These are phyloP conservation scores for Latheticus oryzae DNA, from an alignment of 2,888 invertebrate genomes.

Conservation along the genomic window DNA sequence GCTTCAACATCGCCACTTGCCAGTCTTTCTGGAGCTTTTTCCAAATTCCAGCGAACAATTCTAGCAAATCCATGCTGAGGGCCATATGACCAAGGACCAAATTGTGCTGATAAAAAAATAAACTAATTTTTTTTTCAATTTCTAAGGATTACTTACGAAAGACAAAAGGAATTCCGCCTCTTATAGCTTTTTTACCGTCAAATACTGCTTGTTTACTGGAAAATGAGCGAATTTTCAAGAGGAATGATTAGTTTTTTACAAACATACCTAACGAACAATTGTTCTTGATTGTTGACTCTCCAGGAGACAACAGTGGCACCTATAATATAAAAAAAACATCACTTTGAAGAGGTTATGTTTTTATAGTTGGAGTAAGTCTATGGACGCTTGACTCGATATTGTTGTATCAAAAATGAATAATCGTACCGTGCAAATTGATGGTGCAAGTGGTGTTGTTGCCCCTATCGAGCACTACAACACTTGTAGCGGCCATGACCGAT, in stretches of 20 bases:
- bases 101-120: constrained; percentile 78
- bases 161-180: constrained; percentile 96
- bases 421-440: constrained; percentile 94
- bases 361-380: constrained; percentile 46
- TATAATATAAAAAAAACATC: constrained; percentile 63
- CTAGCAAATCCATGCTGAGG: constrained; percentile 97
- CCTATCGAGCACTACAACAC: constrained; percentile 94
- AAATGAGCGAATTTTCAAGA: constrained; percentile 46
- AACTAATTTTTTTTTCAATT: constrained; percentile 1
- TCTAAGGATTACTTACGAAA: constrained; percentile 84
- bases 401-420: not conserved
- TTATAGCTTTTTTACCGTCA: constrained; percentile 95
- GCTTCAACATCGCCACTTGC: constrained; percentile 94
- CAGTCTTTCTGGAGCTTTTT: constrained; percentile 87
- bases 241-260: not conserved
- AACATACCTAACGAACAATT: constrained; percentile 93
- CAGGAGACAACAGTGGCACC: constrained; percentile 97
- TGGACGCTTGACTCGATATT: constrained; percentile 1
- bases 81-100: constrained; percentile 94
- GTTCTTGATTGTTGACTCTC: constrained; percentile 96
- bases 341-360: constrained; percentile 56
- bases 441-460: constrained; percentile 97
- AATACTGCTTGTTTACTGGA: constrained; percentile 94
- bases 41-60: constrained; percentile 91
- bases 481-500: constrained; percentile 78